A percentile compares a stretch with the other conserved stretches of the same genome.
phyloP scores from a whole-genome alignment of 2,888 invertebrate genomes.

The Falcaria lacertinaria region DNA sequence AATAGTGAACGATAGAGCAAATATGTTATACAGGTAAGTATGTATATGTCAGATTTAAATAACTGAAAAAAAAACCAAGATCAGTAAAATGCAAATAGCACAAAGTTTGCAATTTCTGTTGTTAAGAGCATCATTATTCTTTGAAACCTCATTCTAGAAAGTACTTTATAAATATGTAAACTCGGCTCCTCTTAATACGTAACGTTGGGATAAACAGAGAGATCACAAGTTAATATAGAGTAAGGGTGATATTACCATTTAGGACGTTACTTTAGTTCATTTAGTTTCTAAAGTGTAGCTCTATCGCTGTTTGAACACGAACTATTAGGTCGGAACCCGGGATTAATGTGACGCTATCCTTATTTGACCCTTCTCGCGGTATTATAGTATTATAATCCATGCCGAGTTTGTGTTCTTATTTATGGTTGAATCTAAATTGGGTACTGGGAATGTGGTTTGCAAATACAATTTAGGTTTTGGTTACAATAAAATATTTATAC shows the following conservation, averaged over 20 bases:
- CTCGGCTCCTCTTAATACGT: not conserved
- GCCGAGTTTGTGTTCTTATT: conserved; percentile 46
- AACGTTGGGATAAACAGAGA: not conserved
- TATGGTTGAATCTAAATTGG: conserved; percentile 35
- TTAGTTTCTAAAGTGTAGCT: conserved; percentile 42
- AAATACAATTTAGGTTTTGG: not conserved
- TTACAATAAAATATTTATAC: not conserved
- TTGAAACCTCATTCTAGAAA: not conserved
- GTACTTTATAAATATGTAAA: not conserved
- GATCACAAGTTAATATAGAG: conserved; percentile 12
- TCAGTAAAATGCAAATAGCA: not conserved
- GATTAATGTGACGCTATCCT: conserved; percentile 49
- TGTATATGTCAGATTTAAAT: no score
- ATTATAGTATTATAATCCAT: conserved; percentile 53
- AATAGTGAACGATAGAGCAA: no score
- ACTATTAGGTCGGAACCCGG: conserved; percentile 52
- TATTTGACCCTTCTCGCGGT: conserved; percentile 44
- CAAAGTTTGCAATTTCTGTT: not conserved
- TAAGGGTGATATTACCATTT: conserved; percentile 42
- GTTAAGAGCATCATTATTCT: not conserved
- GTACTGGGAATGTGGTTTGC: conserved; percentile 25
- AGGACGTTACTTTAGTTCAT: conserved; percentile 47
- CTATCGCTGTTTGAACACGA: conserved; percentile 62
- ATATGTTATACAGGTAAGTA: no score
- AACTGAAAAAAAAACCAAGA: not conserved